These are phyloP conservation scores for Ovis aries DNA, from an alignment of 2,113 vertebrate genomes.

Conservation along the genomic window ARS-UI_Ramb_v3.0 NC_056071.1:55152501-55153000, in stretches of 20 bases:
- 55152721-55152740: neutral
- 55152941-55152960: neutral
- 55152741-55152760: neutral
- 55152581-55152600: neutral
- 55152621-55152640: neutral
- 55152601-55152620: neutral
- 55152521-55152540: neutral
- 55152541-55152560: neutral
- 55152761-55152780: neutral
- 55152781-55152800: neutral
- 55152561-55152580: neutral
- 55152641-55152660: neutral
- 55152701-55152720: neutral
- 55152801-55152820: neutral
- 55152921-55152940: neutral
- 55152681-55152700: neutral
- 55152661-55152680: neutral
- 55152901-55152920: neutral
- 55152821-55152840: neutral
- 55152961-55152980: neutral
- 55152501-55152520: neutral
- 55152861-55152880: neutral
- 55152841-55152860: neutral
- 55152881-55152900: neutral
- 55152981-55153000: neutral